Base-by-base conservation (phyloP, 2,888 invertebrate species). In the Plemyria rubiginata region DNA sequence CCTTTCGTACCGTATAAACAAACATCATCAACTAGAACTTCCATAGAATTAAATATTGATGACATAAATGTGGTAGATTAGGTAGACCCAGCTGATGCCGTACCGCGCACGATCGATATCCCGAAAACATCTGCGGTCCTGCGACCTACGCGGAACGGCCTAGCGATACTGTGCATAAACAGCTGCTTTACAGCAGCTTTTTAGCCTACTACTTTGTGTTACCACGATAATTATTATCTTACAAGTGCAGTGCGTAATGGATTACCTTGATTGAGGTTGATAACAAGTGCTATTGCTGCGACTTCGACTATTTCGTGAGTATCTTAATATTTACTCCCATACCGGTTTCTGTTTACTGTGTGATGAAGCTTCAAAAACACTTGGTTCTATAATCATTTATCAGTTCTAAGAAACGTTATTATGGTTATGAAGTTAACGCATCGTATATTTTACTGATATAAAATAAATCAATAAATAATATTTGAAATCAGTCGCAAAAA, bases 181-280 rank as follows among this genome's bases (percentile, higher is more conserved):
- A 74, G 75, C 78, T 83, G 85, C 86, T 78, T 80, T 55, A 73
- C 75, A 67, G n/a, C n/a, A n/a, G n/a, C n/a, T n/a, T n/a, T n/a
- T n/a, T n/a, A 71, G 60, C 67, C 72, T 58, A 16, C 16, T 11
- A 45, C 16, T 11, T 45, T 43, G 57, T 73, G 54, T 65, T 72
- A 80, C 78, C 76, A 70, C 80, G 79, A 74, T 67, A 76, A 77
- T 77, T 83, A 77, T 77, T 83, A 48, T 73, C 67, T 82, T 81
- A 74, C 77, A 76, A 83, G 88, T 88, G 87, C 63, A 80, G 82
- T 86, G 87, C 80, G 74, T 76, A 78, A 89, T 91, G 89, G 87
- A 90, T 90, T 84, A 82, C 82, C 79, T 83, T 79, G 75, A 80
- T 82, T 85, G 80, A 85, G 78, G 81, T 66, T 76, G 62, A 76